A percentile compares a stretch with the other conserved stretches of the same genome.
Evolutionary conservation across 2,888 invertebrate species (phyloP).

Genomic region (Lomographa bimaculata): DNA sequence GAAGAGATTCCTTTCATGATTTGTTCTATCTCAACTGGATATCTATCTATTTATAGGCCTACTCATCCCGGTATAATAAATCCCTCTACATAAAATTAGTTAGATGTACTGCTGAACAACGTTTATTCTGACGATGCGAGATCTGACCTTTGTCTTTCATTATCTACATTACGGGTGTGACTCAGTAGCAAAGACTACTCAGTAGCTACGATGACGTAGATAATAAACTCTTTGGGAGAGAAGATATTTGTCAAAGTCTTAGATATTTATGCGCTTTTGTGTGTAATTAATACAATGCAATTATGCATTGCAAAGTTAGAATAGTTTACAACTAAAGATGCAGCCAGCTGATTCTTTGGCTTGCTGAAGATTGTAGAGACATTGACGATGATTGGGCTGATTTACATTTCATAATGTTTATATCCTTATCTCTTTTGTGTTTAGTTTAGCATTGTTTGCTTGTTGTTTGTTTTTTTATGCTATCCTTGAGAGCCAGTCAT

Average conservation of each 20-base stretch:
- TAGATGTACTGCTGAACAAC: slow-evolving; percentile 10
- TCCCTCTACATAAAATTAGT: slow-evolving; percentile 6
- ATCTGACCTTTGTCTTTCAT: slow-evolving; percentile 22
- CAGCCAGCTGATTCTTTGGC: too few species aligned
- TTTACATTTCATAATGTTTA: too few species aligned
- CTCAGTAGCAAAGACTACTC: neutral
- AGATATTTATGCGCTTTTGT: slow-evolving; percentile 7
- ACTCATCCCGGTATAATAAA: slow-evolving; percentile 12
- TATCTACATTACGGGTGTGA: slow-evolving; percentile 7
- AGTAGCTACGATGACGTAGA: too few species aligned
- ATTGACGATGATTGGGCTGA: too few species aligned
- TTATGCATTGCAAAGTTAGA: too few species aligned
- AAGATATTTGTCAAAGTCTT: slow-evolving; percentile 19
- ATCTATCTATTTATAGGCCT: slow-evolving; percentile 4
- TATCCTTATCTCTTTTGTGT: too few species aligned
- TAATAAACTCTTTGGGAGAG: slow-evolving; percentile 2
- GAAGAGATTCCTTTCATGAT: neutral
- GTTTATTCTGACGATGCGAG: slow-evolving; percentile 2
- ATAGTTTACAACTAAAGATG: too few species aligned
- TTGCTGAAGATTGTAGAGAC: too few species aligned
- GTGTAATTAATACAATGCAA: slow-evolving; percentile 6
- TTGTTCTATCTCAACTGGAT: neutral
- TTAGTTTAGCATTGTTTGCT: too few species aligned
- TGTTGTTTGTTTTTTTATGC: too few species aligned
- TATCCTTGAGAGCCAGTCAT: too few species aligned